Percentiles rank a stretch among this genome's conserved stretches.
Conservation (phyloP, 2,113 vertebrate genomes). For the Oxyura jamaicensis region DNA sequence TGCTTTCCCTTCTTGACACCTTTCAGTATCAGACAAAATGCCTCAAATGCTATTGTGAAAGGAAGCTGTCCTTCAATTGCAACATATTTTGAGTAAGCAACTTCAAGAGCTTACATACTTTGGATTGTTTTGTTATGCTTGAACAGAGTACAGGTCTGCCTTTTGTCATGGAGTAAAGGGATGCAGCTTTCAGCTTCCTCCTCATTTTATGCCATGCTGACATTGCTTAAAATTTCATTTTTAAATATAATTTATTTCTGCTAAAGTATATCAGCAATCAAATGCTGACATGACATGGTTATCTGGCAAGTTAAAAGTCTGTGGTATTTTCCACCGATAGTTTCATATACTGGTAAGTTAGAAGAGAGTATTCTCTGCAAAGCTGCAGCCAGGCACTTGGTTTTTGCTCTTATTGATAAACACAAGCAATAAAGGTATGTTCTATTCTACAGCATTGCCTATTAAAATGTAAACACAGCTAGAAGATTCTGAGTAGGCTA, state of each 20-base stretch:
- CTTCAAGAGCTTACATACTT: not conserved
- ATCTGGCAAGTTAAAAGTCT: not conserved
- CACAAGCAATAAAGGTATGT: constrained; percentile 67
- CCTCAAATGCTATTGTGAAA: accelerated
- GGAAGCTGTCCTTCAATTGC: not conserved
- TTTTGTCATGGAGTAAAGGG: not conserved
- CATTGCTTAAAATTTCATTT: not conserved
- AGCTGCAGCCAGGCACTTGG: not conserved
- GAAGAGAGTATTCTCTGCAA: not conserved
- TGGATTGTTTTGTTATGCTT: not conserved
- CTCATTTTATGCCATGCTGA: not conserved
- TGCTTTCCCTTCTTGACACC: not conserved
- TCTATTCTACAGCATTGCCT: constrained; percentile 61
- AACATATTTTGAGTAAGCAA: accelerated
- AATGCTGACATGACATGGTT: not conserved
- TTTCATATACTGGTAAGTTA: not conserved
- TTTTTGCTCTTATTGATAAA: constrained; percentile 60
- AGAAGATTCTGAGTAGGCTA: constrained; percentile 66
- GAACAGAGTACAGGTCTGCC: not conserved
- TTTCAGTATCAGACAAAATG: not conserved
- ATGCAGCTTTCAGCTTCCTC: not conserved
- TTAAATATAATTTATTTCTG: not conserved
- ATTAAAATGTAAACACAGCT: constrained; percentile 78
- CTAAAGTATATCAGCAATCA: not conserved
- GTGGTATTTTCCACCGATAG: not conserved